Evolutionary conservation across 2,113 vertebrate genomes (phyloP).

Genomic region (Columba janthina): DNA sequence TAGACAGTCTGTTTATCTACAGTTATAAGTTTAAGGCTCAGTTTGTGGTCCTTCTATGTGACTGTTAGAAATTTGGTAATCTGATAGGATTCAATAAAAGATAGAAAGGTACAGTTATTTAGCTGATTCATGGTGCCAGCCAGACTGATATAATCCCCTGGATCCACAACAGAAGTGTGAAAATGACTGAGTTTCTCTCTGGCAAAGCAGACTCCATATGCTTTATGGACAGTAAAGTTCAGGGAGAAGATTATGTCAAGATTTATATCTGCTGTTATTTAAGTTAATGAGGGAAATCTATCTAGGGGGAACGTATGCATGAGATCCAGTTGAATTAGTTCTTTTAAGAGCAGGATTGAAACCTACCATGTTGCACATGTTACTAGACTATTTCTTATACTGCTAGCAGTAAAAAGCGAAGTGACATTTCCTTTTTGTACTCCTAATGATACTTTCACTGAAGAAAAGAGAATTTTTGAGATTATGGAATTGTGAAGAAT

Average conservation of each 20-base stretch:
- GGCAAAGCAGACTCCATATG: constrained; percentile 27
- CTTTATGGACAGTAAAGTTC: constrained; percentile 57
- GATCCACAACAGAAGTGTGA: neutral
- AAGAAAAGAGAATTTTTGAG: neutral
- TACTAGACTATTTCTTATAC: neutral
- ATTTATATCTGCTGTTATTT: constrained; percentile 55
- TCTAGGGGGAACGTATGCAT: constrained; percentile 7
- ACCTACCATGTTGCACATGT: neutral
- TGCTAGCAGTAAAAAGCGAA: neutral
- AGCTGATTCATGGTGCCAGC: neutral
- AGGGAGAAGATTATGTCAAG: constrained; percentile 49
- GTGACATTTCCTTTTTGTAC: neutral
- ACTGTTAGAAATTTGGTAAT: neutral
- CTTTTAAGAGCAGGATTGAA: constrained; percentile 21
- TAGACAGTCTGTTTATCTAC: neutral
- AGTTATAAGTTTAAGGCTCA: neutral
- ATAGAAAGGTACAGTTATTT: neutral
- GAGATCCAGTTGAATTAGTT: constrained; percentile 25
- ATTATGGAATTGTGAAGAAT: neutral
- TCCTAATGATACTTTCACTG: neutral
- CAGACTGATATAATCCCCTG: neutral
- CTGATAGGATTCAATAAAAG: neutral
- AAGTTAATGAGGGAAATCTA: constrained; percentile 57
- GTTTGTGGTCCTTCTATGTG: neutral
- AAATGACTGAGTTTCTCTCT: constrained; percentile 28